Conservation (phyloP, 2,797 vertebrate genomes). For the Clamator glandarius region DNA sequence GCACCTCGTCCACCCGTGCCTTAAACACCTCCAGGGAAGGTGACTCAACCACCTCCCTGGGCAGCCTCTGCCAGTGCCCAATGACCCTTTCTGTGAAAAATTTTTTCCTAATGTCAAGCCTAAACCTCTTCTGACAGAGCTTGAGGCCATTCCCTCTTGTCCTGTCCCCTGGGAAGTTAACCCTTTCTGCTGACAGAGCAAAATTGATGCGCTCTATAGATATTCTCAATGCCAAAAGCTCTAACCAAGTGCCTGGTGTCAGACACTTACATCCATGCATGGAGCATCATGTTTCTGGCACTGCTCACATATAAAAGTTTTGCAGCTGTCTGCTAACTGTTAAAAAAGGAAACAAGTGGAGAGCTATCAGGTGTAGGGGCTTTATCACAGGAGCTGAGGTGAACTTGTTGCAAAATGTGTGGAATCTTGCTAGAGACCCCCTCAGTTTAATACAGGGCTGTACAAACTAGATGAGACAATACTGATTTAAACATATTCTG, state of each 20-base stretch:
- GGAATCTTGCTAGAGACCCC: neutral
- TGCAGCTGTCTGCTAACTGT: neutral
- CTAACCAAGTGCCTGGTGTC: neutral
- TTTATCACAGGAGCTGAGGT: neutral
- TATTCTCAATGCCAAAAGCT: neutral
- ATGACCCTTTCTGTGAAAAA: no score
- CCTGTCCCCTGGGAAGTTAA: no score
- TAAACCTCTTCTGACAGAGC: no score
- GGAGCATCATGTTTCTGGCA: neutral
- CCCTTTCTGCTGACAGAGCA: neutral
- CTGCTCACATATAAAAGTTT: neutral
- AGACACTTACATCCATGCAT: rapidly evolving
- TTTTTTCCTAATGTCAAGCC: no score
- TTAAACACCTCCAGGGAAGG: no score
- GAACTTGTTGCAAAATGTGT: neutral
- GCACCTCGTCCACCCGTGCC: no score
- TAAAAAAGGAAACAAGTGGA: neutral
- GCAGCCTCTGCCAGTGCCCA: no score
- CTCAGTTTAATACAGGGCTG: neutral
- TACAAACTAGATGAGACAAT: neutral
- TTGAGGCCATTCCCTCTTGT: no score
- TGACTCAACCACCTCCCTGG: no score
- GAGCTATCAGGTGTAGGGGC: neutral
- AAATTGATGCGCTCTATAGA: neutral
- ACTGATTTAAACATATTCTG: neutral